These are phyloP conservation scores for Rotaria magnacalcarata DNA, from an alignment of 2,888 invertebrate genomes.

Conservation along the genomic window DNA sequence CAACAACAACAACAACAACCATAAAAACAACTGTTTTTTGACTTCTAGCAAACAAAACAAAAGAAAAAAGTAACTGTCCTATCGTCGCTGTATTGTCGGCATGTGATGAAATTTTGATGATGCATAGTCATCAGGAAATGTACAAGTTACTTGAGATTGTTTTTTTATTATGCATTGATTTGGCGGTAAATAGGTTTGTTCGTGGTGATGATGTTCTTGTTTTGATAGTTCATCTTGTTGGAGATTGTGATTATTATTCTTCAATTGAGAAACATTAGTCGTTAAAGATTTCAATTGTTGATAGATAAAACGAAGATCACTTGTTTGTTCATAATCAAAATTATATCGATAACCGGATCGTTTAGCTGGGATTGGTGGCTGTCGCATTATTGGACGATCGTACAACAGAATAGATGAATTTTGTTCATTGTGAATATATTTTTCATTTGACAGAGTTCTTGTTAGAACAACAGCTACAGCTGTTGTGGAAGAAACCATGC, in stretches of 20 bases:
- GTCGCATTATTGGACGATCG: neutral
- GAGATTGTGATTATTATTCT: neutral
- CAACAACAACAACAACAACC: neutral
- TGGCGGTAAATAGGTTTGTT: neutral
- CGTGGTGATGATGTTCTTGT: neutral
- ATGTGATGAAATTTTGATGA: neutral
- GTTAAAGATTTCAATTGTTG: slow-evolving; percentile 36
- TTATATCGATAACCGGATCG: slow-evolving; percentile 32
- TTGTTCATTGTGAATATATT: neutral
- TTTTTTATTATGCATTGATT: neutral
- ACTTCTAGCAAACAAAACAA: neutral
- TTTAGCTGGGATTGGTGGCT: neutral
- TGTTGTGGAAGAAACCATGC: neutral
- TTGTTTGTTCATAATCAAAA: slow-evolving; percentile 36
- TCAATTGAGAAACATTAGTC: slow-evolving; percentile 13
- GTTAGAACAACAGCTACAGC: neutral
- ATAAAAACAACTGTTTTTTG: no score
- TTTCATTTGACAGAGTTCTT: neutral
- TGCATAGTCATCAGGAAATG: neutral
- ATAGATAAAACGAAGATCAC: slow-evolving; percentile 22
- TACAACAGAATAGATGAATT: neutral
- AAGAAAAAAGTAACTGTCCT: neutral
- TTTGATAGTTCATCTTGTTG: neutral
- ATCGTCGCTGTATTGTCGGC: neutral
- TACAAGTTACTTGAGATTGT: slow-evolving; percentile 14